Evolutionary conservation across 2,797 vertebrate species (phyloP).

Genomic region (Scomberomorus guttatus): DNA sequence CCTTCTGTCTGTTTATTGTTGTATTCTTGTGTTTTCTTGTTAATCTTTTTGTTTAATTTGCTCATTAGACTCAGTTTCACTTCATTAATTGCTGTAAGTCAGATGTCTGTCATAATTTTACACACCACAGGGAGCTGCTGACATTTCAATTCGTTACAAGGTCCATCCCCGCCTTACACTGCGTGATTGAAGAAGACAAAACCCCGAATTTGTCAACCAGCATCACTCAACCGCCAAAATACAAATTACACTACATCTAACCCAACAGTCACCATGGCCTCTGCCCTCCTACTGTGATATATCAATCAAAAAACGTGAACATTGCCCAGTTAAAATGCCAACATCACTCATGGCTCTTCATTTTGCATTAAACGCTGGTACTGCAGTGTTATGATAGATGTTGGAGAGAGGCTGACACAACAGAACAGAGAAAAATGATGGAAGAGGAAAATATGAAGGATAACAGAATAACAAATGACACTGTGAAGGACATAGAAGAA

Average conservation of each 20-base stretch:
- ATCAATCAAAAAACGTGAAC: slow-evolving; percentile 34
- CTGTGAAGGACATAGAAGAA: background rate
- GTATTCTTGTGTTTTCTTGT: slow-evolving; percentile 2
- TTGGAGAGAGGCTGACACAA: slow-evolving; percentile 29
- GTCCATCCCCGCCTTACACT: background rate
- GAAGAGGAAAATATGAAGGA: slow-evolving; percentile 7
- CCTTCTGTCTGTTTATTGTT: background rate
- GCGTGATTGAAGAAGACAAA: background rate
- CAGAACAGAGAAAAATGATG: slow-evolving; percentile 13
- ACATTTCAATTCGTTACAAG: background rate
- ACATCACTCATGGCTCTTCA: slow-evolving; percentile 30
- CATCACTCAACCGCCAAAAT: slow-evolving; percentile 7
- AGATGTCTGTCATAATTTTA: background rate
- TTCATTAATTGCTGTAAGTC: background rate
- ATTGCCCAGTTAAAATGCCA: slow-evolving; percentile 14
- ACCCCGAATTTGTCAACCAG: slow-evolving; percentile 2
- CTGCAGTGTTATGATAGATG: slow-evolving; percentile 35
- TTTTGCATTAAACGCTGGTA: slow-evolving; percentile 30
- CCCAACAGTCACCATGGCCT: background rate
- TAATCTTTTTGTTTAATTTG: background rate
- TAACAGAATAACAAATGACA: slow-evolving; percentile 24
- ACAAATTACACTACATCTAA: background rate
- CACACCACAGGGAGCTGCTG: background rate
- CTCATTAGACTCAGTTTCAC: background rate
- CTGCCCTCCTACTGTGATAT: slow-evolving; percentile 1